Conservation (phyloP, 2,113 vertebrate genomes). For the Columbina picui region DNA sequence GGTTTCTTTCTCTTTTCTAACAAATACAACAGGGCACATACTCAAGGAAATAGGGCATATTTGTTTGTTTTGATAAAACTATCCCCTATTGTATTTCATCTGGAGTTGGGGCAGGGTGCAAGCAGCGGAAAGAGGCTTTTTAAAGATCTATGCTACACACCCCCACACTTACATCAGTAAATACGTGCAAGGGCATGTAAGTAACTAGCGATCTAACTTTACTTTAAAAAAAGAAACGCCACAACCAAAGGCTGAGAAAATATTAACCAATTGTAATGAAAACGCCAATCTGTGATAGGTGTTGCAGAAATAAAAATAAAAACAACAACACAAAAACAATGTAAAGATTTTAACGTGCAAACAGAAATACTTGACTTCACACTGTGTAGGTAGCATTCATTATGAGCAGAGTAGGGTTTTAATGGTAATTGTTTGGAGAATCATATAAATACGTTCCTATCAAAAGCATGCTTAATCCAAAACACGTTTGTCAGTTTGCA, state of each 20-base stretch:
- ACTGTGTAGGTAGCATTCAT: background rate
- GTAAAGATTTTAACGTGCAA: background rate
- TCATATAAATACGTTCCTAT: background rate
- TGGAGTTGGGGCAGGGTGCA: background rate
- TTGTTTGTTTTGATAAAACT: background rate
- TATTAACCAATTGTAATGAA: background rate
- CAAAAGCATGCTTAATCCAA: background rate
- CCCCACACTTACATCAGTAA: background rate
- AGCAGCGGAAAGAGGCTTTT: conserved; percentile 1
- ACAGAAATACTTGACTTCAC: background rate
- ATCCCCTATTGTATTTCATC: background rate
- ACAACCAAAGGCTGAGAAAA: background rate
- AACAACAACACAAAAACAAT: background rate
- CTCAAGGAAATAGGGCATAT: background rate
- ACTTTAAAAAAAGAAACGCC: background rate
- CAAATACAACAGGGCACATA: background rate
- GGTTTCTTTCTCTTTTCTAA: background rate
- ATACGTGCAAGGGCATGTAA: background rate
- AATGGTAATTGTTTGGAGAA: background rate
- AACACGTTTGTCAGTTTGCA: background rate
- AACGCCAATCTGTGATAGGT: background rate
- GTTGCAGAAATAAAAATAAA: background rate
- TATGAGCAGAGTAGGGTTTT: background rate
- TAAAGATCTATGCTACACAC: background rate
- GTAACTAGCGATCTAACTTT: background rate